Evolutionary conservation across 2,797 vertebrate genomes (phyloP).

Genomic region (Onychomys leucogaster): DNA sequence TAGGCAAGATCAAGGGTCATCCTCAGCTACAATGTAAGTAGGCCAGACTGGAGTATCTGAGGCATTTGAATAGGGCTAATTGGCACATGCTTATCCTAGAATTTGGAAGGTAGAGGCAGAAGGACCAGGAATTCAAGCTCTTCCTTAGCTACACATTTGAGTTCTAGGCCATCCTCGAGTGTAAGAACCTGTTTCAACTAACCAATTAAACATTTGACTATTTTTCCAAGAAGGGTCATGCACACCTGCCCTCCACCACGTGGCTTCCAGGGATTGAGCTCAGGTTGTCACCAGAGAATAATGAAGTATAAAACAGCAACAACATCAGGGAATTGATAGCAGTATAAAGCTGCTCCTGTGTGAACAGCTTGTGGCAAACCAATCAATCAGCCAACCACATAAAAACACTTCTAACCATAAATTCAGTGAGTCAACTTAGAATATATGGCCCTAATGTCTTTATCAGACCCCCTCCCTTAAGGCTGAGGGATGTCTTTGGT

Average conservation of each 20-base stretch:
- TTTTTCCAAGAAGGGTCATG: not conserved
- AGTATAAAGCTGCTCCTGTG: not conserved
- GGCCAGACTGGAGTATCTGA: not conserved
- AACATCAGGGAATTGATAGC: not conserved
- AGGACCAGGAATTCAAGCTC: not conserved
- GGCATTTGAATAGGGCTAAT: not conserved
- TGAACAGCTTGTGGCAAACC: not conserved
- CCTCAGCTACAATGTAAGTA: not conserved
- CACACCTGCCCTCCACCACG: not conserved
- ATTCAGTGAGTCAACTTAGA: not conserved
- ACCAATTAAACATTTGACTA: not conserved
- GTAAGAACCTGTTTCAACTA: not conserved
- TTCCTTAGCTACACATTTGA: not conserved
- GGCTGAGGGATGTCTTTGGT: no score
- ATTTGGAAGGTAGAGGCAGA: not conserved
- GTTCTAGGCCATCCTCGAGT: not conserved
- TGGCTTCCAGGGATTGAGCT: not conserved
- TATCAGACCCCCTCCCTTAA: not conserved
- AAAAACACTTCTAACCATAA: not conserved
- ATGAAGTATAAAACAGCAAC: constrained; percentile 11
- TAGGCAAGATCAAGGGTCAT: not conserved
- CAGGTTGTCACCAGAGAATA: not conserved
- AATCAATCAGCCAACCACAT: not conserved
- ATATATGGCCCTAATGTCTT: constrained; percentile 31
- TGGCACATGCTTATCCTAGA: not conserved